Evolutionary conservation across 2,888 invertebrate species (phyloP), one percentile per base, ranked within the genome.

Genomic region (Cephus runcator): DNA sequence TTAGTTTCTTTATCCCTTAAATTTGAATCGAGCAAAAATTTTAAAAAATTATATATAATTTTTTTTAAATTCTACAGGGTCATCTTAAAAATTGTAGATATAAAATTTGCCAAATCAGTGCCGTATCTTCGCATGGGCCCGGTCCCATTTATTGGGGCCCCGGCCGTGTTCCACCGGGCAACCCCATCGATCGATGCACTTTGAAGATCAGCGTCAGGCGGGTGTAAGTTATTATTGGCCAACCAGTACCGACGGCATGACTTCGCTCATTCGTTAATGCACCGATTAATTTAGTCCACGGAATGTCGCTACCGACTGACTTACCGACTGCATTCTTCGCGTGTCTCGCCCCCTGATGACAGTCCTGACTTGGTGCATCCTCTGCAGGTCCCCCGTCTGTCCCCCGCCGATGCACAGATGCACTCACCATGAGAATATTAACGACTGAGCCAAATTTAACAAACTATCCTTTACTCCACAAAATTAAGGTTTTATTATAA

Each of bases 191-290:
- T 83, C 79, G 73, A 79, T 75, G 73, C 76, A 77, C 78, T 69
- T 73, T 73, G 73, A 75, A 79, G 80, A 82, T 79, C 77, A 76
- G 80, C 77, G 76, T 73, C 77, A 79, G 81, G 80, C 79, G 76
- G 79, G 79, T 77, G 80, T 80, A 79, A 81, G 78, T 82, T 79
- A 81, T 80, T 71, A 23, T 71, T 71, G 71, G 71, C 33, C 71
- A 23, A 15, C 71, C 31, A 33, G 56, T 33, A 71, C 12, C 31
- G 71, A 34, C 31, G 71, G 71, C 31, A 34, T 34, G 71, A 83
- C 83, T 83, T 83, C 81, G 83, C 81, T 82, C 82, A 83, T 83
- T 83, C 81, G 83, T 83, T 83, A 85, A 85, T 84, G 85, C 80
- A 80, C 80, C 84, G 82, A 84, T 85, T 84, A 82, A 84, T 85